phyloP scores from a whole-genome alignment of 2,797 vertebrate species.

The Rhynchonycteris naso region DNA sequence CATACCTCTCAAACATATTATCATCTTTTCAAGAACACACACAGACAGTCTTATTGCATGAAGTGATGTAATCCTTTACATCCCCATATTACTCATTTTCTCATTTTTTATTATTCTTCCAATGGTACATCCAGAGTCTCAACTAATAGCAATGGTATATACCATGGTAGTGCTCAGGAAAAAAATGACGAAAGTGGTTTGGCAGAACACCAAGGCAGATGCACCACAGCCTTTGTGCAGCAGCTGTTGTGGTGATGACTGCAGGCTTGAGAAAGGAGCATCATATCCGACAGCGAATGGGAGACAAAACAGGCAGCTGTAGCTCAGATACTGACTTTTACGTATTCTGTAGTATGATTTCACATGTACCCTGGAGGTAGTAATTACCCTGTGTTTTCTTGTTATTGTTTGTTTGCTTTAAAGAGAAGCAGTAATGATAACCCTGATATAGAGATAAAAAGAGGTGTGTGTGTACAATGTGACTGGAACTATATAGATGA shows the following conservation, averaged over 20 bases:
- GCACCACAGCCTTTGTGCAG: background rate
- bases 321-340: background rate
- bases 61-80: background rate
- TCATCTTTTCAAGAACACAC: background rate
- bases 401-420: background rate
- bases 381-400: background rate
- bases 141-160: background rate
- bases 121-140: background rate
- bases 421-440: background rate
- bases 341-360: background rate
- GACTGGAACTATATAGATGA: background rate
- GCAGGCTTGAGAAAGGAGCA: background rate
- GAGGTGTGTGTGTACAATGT: accelerated
- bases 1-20: slow-evolving; percentile 1
- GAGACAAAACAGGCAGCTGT: background rate
- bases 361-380: background rate
- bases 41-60: background rate
- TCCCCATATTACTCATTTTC: background rate
- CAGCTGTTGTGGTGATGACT: background rate
- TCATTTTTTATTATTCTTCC: background rate
- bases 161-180: background rate
- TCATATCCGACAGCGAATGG: background rate
- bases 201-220: background rate
- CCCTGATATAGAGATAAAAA: background rate
- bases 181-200: slow-evolving; percentile 39